These are phyloP conservation scores for Adelphocoris suturalis DNA, from an alignment of 2,888 invertebrate species.

Conservation along the genomic window DNA sequence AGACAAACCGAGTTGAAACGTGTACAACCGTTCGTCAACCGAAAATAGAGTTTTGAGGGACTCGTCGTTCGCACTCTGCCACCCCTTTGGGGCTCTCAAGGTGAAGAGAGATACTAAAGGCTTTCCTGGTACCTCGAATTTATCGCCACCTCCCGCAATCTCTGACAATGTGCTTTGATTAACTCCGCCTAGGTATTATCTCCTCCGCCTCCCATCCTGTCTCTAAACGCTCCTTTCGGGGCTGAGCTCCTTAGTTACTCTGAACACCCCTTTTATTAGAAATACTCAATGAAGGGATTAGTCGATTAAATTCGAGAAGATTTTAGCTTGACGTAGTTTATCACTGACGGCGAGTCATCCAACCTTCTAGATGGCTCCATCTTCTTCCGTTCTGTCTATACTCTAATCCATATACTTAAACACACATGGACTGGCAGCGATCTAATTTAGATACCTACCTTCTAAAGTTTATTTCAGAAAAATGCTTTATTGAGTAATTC, in stretches of 20 bases:
- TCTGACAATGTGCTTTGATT: constrained; percentile 34
- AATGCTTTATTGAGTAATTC: too few species aligned
- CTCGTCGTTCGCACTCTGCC: not conserved
- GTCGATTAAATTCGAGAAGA: not conserved
- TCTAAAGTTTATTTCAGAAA: too few species aligned
- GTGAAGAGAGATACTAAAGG: constrained; percentile 1
- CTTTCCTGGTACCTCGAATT: not conserved
- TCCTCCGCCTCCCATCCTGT: not conserved
- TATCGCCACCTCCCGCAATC: constrained; percentile 32
- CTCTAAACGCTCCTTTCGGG: not conserved
- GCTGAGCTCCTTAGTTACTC: not conserved
- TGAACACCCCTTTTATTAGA: not conserved
- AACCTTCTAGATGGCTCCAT: not conserved
- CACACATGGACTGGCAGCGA: not conserved
- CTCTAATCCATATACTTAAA: not conserved
- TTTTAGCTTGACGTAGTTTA: not conserved
- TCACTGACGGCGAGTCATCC: not conserved
- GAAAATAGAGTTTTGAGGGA: not conserved
- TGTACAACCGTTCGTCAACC: not conserved
- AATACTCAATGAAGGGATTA: constrained; percentile 28
- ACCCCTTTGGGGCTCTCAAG: not conserved
- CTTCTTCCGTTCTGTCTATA: not conserved
- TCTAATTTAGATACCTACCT: not conserved
- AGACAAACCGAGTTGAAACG: too few species aligned
- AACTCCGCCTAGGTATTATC: constrained; percentile 15